Evolutionary conservation across 2,888 invertebrate species (phyloP).

Genomic region (Thereva nobilitata): DNA sequence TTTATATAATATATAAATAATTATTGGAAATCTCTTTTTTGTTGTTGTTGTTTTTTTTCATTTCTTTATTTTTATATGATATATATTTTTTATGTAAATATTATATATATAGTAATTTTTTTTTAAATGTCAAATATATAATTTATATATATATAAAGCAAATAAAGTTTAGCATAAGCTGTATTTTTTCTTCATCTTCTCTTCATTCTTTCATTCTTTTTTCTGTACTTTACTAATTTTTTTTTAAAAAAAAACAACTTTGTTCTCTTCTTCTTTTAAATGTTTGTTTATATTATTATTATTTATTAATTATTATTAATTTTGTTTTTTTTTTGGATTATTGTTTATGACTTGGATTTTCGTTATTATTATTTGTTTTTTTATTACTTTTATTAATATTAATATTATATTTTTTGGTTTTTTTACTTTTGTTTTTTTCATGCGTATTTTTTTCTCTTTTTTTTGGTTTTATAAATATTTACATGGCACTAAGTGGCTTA

Average conservation of each 20-base stretch:
- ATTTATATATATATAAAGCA: slow-evolving; percentile 28
- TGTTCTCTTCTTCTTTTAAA: too few relatives aligned
- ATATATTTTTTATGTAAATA: slow-evolving; percentile 20
- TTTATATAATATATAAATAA: slow-evolving; percentile 31
- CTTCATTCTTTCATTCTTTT: slow-evolving; percentile 14
- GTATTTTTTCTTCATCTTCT: slow-evolving; percentile 20
- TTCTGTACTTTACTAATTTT: neutral
- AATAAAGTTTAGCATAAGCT: slow-evolving; percentile 32
- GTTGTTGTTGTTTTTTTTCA: slow-evolving; percentile 17
- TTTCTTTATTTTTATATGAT: slow-evolving; percentile 30
- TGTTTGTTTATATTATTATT: too few relatives aligned
- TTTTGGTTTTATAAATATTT: slow-evolving; percentile 31
- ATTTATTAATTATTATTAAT: too few relatives aligned
- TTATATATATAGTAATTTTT: slow-evolving; percentile 23
- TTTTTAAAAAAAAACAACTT: too few relatives aligned
- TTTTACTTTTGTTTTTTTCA: slow-evolving; percentile 7
- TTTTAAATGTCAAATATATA: slow-evolving; percentile 3
- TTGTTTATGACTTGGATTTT: slow-evolving; percentile 23
- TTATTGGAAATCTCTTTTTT: slow-evolving; percentile 30
- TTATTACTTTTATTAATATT: neutral
- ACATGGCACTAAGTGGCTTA: slow-evolving; percentile 35
- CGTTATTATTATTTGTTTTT: slow-evolving; percentile 30
- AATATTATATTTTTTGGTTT: neutral
- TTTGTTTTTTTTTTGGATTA: slow-evolving; percentile 13
- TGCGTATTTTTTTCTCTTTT: slow-evolving; percentile 14